Conservation (phyloP, 2,113 vertebrate species). For the Vulpes lagopus region DNA sequence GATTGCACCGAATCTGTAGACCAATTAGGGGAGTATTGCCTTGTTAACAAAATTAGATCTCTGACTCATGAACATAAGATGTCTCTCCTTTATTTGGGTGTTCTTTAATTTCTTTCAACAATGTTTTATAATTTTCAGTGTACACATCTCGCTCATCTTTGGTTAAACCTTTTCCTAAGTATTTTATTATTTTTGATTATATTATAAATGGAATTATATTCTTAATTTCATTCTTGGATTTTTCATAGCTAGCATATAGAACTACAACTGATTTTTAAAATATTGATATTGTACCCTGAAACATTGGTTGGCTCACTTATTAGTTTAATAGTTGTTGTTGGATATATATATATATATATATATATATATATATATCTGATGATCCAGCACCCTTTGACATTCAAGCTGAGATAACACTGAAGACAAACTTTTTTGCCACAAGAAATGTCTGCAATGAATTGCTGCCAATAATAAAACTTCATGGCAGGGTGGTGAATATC, state of each 20-base stretch:
- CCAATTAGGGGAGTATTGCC: background rate
- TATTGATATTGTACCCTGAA: background rate
- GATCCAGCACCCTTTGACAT: conserved; percentile 90
- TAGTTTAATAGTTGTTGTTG: background rate
- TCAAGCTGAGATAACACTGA: conserved; percentile 94
- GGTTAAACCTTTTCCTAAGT: background rate
- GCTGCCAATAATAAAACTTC: conserved; percentile 94
- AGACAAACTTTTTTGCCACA: conserved; percentile 96
- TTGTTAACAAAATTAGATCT: background rate
- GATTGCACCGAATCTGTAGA: background rate
- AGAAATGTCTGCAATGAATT: conserved; percentile 92
- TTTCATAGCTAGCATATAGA: background rate
- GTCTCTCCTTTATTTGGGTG: background rate
- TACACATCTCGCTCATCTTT: background rate
- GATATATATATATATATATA: background rate
- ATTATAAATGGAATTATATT: background rate
- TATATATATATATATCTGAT: background rate
- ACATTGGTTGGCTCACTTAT: background rate
- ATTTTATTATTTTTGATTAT: conserved; percentile 21
- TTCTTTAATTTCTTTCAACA: background rate
- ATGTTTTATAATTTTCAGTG: background rate
- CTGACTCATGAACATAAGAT: background rate
- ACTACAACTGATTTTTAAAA: background rate
- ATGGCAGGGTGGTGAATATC: conserved; percentile 94
- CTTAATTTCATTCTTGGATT: conserved; percentile 7